phyloP scores from a whole-genome alignment of 2,888 invertebrate genomes.

The Eudemis profundana region DNA sequence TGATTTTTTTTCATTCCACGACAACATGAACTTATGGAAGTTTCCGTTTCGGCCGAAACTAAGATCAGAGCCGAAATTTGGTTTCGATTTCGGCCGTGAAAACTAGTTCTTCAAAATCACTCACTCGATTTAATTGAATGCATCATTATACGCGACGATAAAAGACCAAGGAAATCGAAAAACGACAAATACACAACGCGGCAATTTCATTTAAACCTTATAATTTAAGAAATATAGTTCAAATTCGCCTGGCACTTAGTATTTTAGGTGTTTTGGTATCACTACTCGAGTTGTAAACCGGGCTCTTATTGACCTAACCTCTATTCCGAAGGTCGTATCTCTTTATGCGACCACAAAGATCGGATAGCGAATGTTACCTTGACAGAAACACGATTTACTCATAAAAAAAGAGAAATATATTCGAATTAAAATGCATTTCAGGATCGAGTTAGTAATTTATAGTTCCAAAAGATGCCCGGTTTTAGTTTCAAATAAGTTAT shows the following conservation, averaged over 20 bases:
- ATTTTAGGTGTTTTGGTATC: constrained; percentile 21
- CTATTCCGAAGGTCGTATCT: constrained; percentile 48
- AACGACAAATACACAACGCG: not conserved
- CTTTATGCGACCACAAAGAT: constrained; percentile 45
- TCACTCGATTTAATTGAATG: constrained; percentile 27
- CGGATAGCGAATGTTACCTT: constrained; percentile 43
- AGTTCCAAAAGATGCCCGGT: no score
- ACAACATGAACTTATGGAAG: no score
- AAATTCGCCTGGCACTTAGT: not conserved
- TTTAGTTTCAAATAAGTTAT: no score
- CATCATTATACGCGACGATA: constrained; percentile 29
- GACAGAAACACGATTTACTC: constrained; percentile 17
- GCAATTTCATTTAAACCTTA: not conserved
- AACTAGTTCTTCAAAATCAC: constrained; percentile 21
- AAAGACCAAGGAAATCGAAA: constrained; percentile 26
- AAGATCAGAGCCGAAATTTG: no score
- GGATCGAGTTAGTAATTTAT: not conserved
- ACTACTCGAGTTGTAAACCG: constrained; percentile 38
- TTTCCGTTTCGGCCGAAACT: no score
- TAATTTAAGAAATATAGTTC: not conserved
- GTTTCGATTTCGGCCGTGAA: no score
- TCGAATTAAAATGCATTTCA: not conserved
- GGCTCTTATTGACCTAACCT: constrained; percentile 46
- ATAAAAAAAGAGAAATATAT: constrained; percentile 2
- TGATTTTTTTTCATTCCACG: no score